Percentiles rank a stretch among this genome's conserved stretches.
These are phyloP conservation scores for Ancistrus triradiatus DNA, from an alignment of 2,113 vertebrate genomes.

Conservation along the genomic window DNA sequence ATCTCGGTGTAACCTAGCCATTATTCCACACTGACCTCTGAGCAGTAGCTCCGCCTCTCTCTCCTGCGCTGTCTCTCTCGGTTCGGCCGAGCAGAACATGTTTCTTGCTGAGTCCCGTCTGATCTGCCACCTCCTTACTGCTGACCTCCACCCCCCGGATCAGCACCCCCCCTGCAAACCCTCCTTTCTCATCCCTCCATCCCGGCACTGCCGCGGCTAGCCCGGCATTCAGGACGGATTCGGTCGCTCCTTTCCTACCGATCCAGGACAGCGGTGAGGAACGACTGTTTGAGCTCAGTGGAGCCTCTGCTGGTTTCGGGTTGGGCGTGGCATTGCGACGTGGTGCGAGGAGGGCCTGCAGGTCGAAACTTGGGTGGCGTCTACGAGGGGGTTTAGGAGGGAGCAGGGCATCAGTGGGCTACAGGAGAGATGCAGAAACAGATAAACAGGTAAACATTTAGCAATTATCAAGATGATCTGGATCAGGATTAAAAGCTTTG, in stretches of 20 bases:
- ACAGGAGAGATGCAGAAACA: not conserved
- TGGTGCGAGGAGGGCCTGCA: slow-evolving; percentile 71
- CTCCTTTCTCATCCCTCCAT: slow-evolving; percentile 58
- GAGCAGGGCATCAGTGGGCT: slow-evolving; percentile 59
- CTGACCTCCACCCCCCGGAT: slow-evolving; percentile 87
- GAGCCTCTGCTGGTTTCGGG: slow-evolving; percentile 54
- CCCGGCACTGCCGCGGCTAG: slow-evolving; percentile 60
- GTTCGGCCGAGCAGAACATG: slow-evolving; percentile 79
- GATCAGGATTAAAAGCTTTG: not conserved
- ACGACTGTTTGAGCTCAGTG: slow-evolving; percentile 41
- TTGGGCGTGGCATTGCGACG: slow-evolving; percentile 46
- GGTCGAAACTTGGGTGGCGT: slow-evolving; percentile 75
- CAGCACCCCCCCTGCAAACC: slow-evolving; percentile 68
- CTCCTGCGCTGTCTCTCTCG: slow-evolving; percentile 62
- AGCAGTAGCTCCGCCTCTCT: slow-evolving; percentile 48
- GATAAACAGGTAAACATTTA: too few relatives aligned
- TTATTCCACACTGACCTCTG: slow-evolving; percentile 54
- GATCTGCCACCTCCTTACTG: slow-evolving; percentile 86
- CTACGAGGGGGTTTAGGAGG: slow-evolving; percentile 68
- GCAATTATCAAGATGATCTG: not conserved
- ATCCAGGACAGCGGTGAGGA: slow-evolving; percentile 72
- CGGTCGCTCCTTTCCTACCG: slow-evolving; percentile 53
- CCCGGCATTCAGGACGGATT: slow-evolving; percentile 61
- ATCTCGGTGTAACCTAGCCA: not conserved
- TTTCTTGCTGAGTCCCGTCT: slow-evolving; percentile 80